Conservation (phyloP, 2,797 vertebrate species). For the Xerus rutilus region DNA sequence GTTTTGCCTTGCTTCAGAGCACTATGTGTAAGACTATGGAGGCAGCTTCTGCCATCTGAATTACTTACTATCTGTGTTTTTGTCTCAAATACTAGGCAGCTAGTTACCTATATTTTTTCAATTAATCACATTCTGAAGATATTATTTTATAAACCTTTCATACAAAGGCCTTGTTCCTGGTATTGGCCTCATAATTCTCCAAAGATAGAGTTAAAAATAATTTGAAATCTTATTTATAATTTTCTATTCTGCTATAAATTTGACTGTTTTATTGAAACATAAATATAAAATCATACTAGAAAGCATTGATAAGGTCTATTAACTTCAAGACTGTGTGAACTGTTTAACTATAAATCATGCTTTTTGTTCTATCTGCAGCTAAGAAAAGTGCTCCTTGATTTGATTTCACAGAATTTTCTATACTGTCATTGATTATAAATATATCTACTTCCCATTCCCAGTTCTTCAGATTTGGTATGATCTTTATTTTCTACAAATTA, state of each 20-base stretch:
- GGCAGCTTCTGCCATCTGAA: background rate
- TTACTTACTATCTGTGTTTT: background rate
- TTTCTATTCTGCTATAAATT: background rate
- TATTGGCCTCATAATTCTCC: slow-evolving; percentile 19
- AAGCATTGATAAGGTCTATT: slow-evolving; percentile 1
- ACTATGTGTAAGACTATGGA: background rate
- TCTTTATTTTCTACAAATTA: background rate
- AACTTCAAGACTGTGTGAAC: slow-evolving; percentile 21
- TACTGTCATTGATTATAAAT: background rate
- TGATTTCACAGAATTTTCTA: background rate
- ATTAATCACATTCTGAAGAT: background rate
- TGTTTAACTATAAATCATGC: background rate
- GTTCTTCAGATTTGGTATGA: background rate
- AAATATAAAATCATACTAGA: slow-evolving; percentile 45
- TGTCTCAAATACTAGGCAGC: background rate
- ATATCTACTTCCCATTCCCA: background rate
- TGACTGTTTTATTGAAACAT: slow-evolving; percentile 39
- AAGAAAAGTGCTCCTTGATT: background rate
- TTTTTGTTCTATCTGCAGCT: background rate
- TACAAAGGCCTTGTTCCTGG: background rate
- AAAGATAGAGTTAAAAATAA: background rate
- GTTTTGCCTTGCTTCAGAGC: background rate
- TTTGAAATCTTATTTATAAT: slow-evolving; percentile 57
- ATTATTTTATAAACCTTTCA: background rate
- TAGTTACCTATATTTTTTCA: background rate